phyloP scores from a whole-genome alignment of 2,888 invertebrate genomes.

The Ceramica pisi region DNA sequence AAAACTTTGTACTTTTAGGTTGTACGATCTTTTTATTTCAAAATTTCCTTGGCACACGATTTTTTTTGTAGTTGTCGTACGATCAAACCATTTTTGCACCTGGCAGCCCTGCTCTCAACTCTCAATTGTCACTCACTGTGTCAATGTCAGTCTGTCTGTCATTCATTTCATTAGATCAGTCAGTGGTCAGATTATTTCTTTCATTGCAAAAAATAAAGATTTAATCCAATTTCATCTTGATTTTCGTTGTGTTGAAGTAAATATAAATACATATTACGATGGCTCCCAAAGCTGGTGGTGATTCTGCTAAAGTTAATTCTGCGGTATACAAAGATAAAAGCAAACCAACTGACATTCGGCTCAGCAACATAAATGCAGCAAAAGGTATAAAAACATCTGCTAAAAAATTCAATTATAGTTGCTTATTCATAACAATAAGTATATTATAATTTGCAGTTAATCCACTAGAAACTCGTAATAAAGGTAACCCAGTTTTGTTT shows the following conservation, averaged over 20 bases:
- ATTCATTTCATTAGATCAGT: not conserved
- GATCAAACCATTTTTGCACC: no score
- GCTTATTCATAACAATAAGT: slow-evolving; percentile 4
- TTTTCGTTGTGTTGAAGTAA: slow-evolving; percentile 43
- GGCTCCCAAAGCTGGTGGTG: slow-evolving; percentile 89
- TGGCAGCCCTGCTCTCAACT: no score
- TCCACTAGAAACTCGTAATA: not conserved
- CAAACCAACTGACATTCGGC: slow-evolving; percentile 98
- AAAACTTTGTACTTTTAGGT: no score
- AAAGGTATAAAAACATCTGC: slow-evolving; percentile 94
- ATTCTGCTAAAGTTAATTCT: slow-evolving; percentile 86
- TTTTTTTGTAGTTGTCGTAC: no score
- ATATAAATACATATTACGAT: slow-evolving; percentile 68
- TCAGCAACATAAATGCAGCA: slow-evolving; percentile 99
- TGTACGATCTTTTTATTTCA: no score
- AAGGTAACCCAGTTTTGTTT: not conserved
- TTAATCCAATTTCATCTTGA: slow-evolving; percentile 69
- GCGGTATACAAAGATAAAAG: slow-evolving; percentile 96
- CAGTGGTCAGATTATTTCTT: not conserved
- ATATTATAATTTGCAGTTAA: not conserved
- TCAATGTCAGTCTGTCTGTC: slow-evolving; percentile 2
- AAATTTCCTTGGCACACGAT: no score
- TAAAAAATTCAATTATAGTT: slow-evolving; percentile 45
- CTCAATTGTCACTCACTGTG: not conserved
- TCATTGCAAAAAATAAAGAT: not conserved